Conservation (phyloP, 2,888 invertebrate species). For the Callyntrura guangdongensis region DNA sequence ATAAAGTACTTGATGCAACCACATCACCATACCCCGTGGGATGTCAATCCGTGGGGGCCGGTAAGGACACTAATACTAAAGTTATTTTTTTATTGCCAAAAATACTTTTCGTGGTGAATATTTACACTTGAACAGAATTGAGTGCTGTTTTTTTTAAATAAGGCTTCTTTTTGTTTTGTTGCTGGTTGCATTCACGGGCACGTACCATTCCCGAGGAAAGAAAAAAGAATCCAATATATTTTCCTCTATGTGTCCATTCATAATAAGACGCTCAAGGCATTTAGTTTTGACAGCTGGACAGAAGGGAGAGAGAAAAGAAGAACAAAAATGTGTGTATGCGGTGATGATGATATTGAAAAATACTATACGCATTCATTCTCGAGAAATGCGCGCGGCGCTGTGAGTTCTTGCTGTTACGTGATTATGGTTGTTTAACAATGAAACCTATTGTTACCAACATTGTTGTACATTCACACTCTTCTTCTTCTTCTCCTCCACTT, state of each 20-base stretch:
- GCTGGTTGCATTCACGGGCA: slow-evolving; percentile 57
- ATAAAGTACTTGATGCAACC: slow-evolving; percentile 85
- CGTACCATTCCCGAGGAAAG: slow-evolving; percentile 72
- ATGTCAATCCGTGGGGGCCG: slow-evolving; percentile 83
- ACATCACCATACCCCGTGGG: slow-evolving; percentile 84
- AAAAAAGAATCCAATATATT: slow-evolving; percentile 25
- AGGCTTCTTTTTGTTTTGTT: slow-evolving; percentile 22
- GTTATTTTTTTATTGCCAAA: slow-evolving; percentile 22
- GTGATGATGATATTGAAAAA: slow-evolving; percentile 39
- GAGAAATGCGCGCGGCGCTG: slow-evolving; percentile 43
- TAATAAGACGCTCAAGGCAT: slow-evolving; percentile 70
- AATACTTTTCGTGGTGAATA: neutral
- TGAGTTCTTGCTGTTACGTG: slow-evolving; percentile 74
- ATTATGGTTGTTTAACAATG: slow-evolving; percentile 64
- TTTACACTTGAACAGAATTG: neutral
- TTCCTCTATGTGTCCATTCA: slow-evolving; percentile 38
- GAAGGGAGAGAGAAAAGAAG: neutral
- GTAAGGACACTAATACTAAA: slow-evolving; percentile 66
- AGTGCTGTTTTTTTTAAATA: neutral
- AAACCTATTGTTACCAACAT: slow-evolving; percentile 56
- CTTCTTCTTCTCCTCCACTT: no score
- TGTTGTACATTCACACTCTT: neutral
- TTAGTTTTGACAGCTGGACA: slow-evolving; percentile 75
- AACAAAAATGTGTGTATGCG: no score
- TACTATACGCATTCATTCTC: slow-evolving; percentile 50